These are phyloP conservation scores for Amblyjoppa fuscipennis DNA, from an alignment of 2,888 invertebrate genomes.

Conservation along the genomic window DNA sequence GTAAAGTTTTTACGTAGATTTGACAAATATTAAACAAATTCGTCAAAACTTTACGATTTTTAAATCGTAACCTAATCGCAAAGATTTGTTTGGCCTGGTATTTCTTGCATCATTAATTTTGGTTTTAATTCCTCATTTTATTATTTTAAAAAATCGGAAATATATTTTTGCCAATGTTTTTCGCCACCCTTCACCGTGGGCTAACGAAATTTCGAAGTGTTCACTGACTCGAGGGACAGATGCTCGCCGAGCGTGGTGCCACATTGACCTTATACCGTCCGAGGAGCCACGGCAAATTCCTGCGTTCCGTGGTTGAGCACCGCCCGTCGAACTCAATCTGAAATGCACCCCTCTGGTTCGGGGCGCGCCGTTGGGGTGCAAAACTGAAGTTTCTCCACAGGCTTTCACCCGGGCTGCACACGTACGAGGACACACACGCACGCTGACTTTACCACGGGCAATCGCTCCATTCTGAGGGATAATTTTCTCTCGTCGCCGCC, in stretches of 20 bases:
- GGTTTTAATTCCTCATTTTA: too few relatives aligned
- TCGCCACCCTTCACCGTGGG: neutral
- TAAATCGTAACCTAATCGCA: too few relatives aligned
- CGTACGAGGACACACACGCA: conserved; percentile 6
- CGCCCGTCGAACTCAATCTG: conserved; percentile 32
- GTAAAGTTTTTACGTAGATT: too few relatives aligned
- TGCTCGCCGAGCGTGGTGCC: conserved; percentile 19
- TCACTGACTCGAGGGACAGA: neutral
- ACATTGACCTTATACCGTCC: conserved; percentile 44
- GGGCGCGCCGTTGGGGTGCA: conserved; percentile 32
- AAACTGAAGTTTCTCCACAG: conserved; percentile 3
- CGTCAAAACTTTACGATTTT: too few relatives aligned
- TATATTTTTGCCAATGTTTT: neutral
- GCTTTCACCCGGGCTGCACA: neutral
- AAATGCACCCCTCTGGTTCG: conserved; percentile 42
- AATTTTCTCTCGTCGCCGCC: conserved; percentile 7
- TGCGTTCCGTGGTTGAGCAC: conserved; percentile 26
- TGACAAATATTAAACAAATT: too few relatives aligned
- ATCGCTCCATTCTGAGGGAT: conserved; percentile 14
- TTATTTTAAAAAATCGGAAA: neutral
- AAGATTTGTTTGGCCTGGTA: too few relatives aligned
- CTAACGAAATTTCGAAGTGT: conserved; percentile 10
- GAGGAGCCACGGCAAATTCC: conserved; percentile 14
- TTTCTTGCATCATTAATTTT: too few relatives aligned
- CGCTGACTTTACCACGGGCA: neutral